Evolutionary conservation across 2,888 invertebrate species (phyloP).

Genomic region (Nomada flava): DNA sequence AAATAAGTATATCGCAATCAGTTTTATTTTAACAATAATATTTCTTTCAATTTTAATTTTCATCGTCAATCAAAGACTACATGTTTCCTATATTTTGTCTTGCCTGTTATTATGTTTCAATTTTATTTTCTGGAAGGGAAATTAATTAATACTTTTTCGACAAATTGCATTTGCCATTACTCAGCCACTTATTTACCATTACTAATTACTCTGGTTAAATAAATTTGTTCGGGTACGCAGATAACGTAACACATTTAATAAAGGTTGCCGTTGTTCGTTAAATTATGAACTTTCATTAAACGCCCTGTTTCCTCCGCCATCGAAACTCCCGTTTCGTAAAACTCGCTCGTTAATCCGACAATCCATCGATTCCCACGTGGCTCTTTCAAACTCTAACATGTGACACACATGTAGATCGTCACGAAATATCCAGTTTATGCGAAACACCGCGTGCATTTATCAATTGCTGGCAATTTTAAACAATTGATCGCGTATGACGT

Average conservation of each 20-base stretch:
- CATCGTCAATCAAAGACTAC: too few relatives aligned
- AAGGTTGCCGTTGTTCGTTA: not conserved
- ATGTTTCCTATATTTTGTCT: too few relatives aligned
- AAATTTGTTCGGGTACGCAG: not conserved
- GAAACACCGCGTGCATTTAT: not conserved
- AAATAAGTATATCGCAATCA: too few relatives aligned
- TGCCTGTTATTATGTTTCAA: too few relatives aligned
- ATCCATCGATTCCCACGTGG: not conserved
- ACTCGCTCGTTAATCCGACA: constrained; percentile 2
- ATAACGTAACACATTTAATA: not conserved
- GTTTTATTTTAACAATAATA: too few relatives aligned
- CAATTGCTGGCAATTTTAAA: not conserved
- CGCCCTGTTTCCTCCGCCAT: not conserved
- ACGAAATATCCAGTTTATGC: not conserved
- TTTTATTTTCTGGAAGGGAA: too few relatives aligned
- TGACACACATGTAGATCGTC: not conserved
- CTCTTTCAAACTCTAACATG: not conserved
- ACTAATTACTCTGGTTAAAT: not conserved
- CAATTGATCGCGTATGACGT: not conserved
- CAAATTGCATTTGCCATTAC: too few relatives aligned
- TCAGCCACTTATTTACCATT: not conserved
- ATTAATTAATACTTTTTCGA: too few relatives aligned
- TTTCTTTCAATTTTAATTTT: too few relatives aligned
- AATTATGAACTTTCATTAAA: not conserved
- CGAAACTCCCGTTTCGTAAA: not conserved